phyloP scores from a whole-genome alignment of 2,888 invertebrate genomes.

The Drosophila nigricruria region DNA sequence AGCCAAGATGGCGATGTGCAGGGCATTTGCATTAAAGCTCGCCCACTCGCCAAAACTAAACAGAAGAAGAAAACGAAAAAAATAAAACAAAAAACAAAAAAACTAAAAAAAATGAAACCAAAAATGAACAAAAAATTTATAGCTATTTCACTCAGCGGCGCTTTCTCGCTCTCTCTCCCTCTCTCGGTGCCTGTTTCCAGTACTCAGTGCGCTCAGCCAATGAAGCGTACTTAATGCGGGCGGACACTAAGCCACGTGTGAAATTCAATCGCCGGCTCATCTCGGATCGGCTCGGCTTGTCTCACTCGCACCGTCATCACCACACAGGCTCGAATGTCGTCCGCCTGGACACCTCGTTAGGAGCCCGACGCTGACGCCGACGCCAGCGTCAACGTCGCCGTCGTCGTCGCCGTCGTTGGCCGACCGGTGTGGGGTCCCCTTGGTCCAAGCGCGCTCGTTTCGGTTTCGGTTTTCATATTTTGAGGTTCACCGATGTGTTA shows the following conservation, averaged over 20 bases:
- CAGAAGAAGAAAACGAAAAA: neutral
- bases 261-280: constrained; percentile 76
- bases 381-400: constrained; percentile 7
- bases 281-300: constrained; percentile 18
- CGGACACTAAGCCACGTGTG: constrained; percentile 83
- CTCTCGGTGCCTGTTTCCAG: constrained; percentile 18
- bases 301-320: constrained; percentile 50
- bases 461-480: constrained; percentile 78
- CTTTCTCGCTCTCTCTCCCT: constrained; percentile 12
- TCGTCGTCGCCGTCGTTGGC: neutral
- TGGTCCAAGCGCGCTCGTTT: constrained; percentile 50
- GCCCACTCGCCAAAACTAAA: constrained; percentile 52
- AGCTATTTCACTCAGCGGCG: constrained; percentile 25
- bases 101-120: neutral
- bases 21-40: constrained; percentile 70
- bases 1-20: constrained; percentile 69
- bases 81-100: constrained; percentile 3
- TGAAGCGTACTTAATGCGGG: constrained; percentile 82
- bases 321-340: constrained; percentile 60
- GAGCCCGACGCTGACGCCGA: constrained; percentile 35
- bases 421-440: constrained; percentile 62
- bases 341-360: constrained; percentile 79
- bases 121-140: neutral
- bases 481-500: constrained; percentile 79
- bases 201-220: constrained; percentile 42